Evolutionary conservation across 2,888 invertebrate genomes (phyloP).

Genomic region (Ptychoptera albimana): DNA sequence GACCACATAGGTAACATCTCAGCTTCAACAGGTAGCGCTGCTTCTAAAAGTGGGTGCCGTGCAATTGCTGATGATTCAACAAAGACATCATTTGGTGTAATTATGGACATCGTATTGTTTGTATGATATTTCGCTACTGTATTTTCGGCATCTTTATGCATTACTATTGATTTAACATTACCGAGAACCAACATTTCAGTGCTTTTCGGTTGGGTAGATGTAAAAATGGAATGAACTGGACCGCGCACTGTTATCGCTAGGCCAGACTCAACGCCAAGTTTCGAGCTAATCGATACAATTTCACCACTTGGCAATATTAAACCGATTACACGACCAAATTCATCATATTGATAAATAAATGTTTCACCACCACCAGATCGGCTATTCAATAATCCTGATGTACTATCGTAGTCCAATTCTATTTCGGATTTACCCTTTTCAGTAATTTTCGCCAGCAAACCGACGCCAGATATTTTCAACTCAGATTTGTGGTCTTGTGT

Average conservation of each 20-base stretch:
- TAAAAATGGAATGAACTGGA: slow-evolving; percentile 38
- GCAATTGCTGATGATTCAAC: slow-evolving; percentile 63
- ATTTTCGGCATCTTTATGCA: slow-evolving; percentile 52
- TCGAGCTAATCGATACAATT: slow-evolving; percentile 62
- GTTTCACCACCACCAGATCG: slow-evolving; percentile 73
- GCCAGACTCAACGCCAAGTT: slow-evolving; percentile 60
- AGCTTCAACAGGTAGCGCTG: slow-evolving; percentile 71
- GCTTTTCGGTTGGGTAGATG: slow-evolving; percentile 35
- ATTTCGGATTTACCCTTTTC: slow-evolving; percentile 82
- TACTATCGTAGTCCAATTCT: slow-evolving; percentile 79
- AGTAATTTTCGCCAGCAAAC: slow-evolving; percentile 72
- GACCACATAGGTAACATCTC: slow-evolving; percentile 86
- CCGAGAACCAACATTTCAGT: slow-evolving; percentile 47
- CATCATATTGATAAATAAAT: slow-evolving; percentile 82
- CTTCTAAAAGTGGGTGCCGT: slow-evolving; percentile 67
- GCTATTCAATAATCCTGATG: slow-evolving; percentile 72
- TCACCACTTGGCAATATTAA: slow-evolving; percentile 86
- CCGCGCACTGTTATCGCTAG: slow-evolving; percentile 55
- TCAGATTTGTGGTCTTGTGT: slow-evolving; percentile 87
- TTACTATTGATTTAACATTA: slow-evolving; percentile 47
- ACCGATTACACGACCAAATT: slow-evolving; percentile 70
- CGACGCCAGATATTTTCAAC: slow-evolving; percentile 82
- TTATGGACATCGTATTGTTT: slow-evolving; percentile 63
- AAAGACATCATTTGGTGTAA: slow-evolving; percentile 56
- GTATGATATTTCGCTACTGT: slow-evolving; percentile 60